Evolutionary conservation across 2,888 invertebrate species (phyloP).

Genomic region (Gastrophysa polygoni): DNA sequence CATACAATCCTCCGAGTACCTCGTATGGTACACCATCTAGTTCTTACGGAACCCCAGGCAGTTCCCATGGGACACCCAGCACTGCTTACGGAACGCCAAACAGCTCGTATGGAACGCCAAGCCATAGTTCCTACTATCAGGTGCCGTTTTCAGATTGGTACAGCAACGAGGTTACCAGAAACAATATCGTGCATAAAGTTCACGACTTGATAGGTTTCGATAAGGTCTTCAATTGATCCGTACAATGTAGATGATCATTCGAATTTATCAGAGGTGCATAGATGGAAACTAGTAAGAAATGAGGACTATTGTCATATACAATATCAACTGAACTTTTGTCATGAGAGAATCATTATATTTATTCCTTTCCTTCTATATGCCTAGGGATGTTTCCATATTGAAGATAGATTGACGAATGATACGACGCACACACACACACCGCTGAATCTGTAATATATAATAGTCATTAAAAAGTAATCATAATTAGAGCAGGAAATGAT

Average conservation of each 20-base stretch:
- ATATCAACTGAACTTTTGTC: too few relatives aligned
- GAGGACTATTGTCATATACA: too few relatives aligned
- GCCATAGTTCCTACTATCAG: constrained; percentile 29
- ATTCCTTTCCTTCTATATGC: background rate
- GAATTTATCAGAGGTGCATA: background rate
- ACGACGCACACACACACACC: background rate
- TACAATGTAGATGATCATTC: background rate
- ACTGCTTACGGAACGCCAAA: constrained; percentile 26
- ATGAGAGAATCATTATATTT: too few relatives aligned
- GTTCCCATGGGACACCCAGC: constrained; percentile 34
- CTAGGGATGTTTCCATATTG: background rate
- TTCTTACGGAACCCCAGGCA: constrained; percentile 28
- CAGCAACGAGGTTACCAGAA: constrained; percentile 39
- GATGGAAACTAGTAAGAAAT: background rate
- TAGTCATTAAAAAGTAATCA: constrained; percentile 10
- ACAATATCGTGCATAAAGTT: constrained; percentile 43
- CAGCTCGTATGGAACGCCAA: constrained; percentile 24
- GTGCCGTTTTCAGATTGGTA: constrained; percentile 43
- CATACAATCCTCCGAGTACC: constrained; percentile 23
- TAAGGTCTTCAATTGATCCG: constrained; percentile 24
- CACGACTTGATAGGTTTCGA: constrained; percentile 44
- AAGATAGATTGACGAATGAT: background rate
- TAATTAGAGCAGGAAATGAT: background rate
- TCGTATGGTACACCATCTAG: constrained; percentile 25
- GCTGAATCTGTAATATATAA: background rate